Evolutionary conservation across 2,113 vertebrate species (phyloP).

Genomic region (Tautogolabrus adspersus): DNA sequence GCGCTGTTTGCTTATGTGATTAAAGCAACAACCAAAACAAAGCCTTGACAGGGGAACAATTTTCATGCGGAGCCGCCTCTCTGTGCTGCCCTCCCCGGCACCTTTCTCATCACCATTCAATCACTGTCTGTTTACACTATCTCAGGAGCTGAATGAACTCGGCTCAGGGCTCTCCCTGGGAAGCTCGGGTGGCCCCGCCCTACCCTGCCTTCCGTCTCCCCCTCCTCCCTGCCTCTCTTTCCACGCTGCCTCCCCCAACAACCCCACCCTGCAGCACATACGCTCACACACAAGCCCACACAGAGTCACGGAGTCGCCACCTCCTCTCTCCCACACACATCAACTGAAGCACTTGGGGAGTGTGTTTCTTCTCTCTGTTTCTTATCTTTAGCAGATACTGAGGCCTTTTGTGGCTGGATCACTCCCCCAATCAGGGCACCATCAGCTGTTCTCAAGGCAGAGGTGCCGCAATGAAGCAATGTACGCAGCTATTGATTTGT

Average conservation of each 20-base stretch:
- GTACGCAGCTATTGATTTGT: slow-evolving; percentile 41
- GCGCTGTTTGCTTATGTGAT: slow-evolving; percentile 77
- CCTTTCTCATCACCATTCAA: slow-evolving; percentile 83
- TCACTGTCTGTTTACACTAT: slow-evolving; percentile 86
- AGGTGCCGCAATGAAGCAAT: slow-evolving; percentile 47
- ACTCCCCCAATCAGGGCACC: slow-evolving; percentile 56
- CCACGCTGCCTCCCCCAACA: slow-evolving; percentile 40
- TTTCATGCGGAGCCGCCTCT: slow-evolving; percentile 73
- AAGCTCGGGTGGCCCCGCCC: slow-evolving; percentile 67
- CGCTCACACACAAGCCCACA: slow-evolving; percentile 28
- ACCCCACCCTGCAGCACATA: slow-evolving; percentile 45
- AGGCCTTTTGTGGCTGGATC: slow-evolving; percentile 69
- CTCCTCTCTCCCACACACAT: slow-evolving; percentile 56
- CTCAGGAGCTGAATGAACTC: slow-evolving; percentile 78
- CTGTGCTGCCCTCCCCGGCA: slow-evolving; percentile 64
- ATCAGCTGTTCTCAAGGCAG: slow-evolving; percentile 60
- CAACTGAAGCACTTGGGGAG: slow-evolving; percentile 55
- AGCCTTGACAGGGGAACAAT: slow-evolving; percentile 56
- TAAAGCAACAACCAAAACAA: slow-evolving; percentile 76
- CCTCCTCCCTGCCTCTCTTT: slow-evolving; percentile 12
- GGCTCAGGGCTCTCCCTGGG: slow-evolving; percentile 77
- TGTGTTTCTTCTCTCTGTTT: slow-evolving; percentile 62
- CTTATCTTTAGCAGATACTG: slow-evolving; percentile 80
- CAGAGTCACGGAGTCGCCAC: slow-evolving; percentile 45
- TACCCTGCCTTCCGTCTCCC: slow-evolving; percentile 34